Conservation (phyloP, 2,888 invertebrate genomes). For the Hartigia nigra region DNA sequence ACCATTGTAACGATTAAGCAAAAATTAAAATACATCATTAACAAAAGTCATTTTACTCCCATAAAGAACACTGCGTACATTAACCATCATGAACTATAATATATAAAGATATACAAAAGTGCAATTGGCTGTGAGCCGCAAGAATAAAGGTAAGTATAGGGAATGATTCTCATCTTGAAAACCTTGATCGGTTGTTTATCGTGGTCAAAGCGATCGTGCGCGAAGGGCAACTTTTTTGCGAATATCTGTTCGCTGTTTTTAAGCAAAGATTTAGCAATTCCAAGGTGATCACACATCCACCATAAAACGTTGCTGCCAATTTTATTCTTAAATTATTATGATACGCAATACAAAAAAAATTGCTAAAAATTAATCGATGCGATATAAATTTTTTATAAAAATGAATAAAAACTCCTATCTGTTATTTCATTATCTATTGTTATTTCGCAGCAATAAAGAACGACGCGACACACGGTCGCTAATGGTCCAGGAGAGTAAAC, state of each 20-base stretch:
- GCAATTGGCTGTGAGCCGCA: background rate
- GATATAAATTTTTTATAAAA: background rate
- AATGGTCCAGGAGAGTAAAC: slow-evolving; percentile 32
- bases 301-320: background rate
- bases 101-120: background rate
- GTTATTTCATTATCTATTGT: background rate
- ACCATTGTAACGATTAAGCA: background rate
- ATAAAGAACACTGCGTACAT: background rate
- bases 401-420: background rate
- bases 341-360: no score
- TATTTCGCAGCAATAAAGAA: background rate
- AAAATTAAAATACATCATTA: no score
- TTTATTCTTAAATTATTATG: no score
- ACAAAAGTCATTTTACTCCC: background rate
- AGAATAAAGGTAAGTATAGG: background rate
- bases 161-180: background rate
- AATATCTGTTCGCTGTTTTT: background rate
- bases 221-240: slow-evolving; percentile 3
- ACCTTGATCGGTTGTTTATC: background rate
- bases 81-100: background rate
- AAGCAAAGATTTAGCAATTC: slow-evolving; percentile 8
- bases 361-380: no score
- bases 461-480: background rate
- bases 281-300: background rate
- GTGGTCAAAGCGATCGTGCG: slow-evolving; percentile 6